phyloP scores from a whole-genome alignment of 2,113 vertebrate genomes.

The Cepphus grylle region DNA sequence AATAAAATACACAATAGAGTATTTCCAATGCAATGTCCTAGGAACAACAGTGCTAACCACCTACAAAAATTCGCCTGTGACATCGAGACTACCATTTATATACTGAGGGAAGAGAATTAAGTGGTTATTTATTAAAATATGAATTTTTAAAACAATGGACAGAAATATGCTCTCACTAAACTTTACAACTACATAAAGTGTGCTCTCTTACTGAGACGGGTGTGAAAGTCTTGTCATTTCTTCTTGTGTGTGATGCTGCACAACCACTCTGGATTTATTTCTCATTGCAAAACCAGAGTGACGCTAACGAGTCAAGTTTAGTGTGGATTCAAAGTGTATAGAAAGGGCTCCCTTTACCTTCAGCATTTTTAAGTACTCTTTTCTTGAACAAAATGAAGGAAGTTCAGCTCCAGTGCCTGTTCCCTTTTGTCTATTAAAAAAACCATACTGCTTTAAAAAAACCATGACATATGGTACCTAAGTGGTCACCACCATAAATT shows the following conservation, averaged over 20 bases:
- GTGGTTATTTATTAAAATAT: background rate
- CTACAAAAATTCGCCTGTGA: background rate
- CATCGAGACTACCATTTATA: background rate
- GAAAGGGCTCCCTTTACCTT: background rate
- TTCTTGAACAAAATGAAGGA: background rate
- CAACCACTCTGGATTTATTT: background rate
- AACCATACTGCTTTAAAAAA: background rate
- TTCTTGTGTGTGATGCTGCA: background rate
- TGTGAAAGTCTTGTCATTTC: background rate
- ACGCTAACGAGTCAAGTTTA: background rate
- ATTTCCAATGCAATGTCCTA: background rate
- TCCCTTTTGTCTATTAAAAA: slow-evolving; percentile 51
- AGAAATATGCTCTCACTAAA: background rate
- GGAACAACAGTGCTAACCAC: background rate
- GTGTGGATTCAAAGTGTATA: background rate
- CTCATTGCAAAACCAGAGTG: background rate
- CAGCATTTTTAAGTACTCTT: background rate
- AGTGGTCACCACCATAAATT: slow-evolving; percentile 57
- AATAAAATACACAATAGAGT: slow-evolving; percentile 1
- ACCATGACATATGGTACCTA: slow-evolving; percentile 45
- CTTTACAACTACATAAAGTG: background rate
- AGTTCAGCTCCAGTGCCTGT: background rate
- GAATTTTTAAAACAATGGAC: background rate
- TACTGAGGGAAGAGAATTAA: background rate
- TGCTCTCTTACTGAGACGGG: background rate